These are phyloP conservation scores for Diuraphis noxia DNA, from an alignment of 1,140 invertebrate genomes.

Conservation along the genomic window DNA sequence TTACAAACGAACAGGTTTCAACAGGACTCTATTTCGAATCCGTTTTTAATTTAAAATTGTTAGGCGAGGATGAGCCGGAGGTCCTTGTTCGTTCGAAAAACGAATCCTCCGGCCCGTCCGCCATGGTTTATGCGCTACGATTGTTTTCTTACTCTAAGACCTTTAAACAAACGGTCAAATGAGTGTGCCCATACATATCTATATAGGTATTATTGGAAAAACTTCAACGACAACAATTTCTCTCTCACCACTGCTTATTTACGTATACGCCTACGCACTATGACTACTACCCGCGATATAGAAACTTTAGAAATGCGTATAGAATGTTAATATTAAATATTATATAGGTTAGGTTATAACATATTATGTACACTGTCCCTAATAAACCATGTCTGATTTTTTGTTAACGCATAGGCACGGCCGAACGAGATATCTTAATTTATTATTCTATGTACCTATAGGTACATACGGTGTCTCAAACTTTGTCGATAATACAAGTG, in stretches of 20 bases:
- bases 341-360: too few relatives aligned
- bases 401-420: neutral
- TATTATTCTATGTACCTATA: neutral
- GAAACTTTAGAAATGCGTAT: neutral
- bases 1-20: neutral
- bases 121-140: too few relatives aligned
- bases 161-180: neutral
- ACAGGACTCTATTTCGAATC: neutral
- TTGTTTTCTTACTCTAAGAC: neutral
- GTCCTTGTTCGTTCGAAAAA: neutral
- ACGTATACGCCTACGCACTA: neutral
- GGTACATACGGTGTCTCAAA: neutral
- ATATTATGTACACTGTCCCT: neutral
- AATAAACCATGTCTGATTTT: neutral
- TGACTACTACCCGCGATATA: neutral
- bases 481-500: neutral
- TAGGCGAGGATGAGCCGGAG: neutral
- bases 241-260: neutral
- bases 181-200: too few relatives aligned
- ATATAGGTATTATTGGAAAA: neutral
- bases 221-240: neutral
- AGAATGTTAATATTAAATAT: too few relatives aligned
- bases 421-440: neutral
- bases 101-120: neutral
- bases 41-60: conserved; percentile 22